Evolutionary conservation across 2,888 invertebrate species (phyloP), one percentile per base, ranked within the genome.

Genomic region (Yponomeuta evonymella): DNA sequence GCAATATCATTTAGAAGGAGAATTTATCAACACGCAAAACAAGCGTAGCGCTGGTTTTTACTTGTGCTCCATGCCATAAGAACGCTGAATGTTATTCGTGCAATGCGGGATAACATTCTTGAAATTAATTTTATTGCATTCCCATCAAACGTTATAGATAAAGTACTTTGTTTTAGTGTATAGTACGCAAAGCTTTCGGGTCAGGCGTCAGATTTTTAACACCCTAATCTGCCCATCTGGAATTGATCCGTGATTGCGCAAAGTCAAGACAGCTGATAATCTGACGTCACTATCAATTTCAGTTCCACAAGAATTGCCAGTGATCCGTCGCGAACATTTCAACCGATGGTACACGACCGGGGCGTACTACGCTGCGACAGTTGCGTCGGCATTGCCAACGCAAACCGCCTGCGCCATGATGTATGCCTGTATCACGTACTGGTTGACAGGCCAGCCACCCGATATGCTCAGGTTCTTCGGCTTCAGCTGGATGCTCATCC

Each of bases 271-370:
- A 23, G 33, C 2, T 43, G 43, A 43, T 43, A 43, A 43, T 43
- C 43, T 43, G 43, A 43, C 43, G 5, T 36, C 36, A 36, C 5
- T 36, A 8, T 43, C 5, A 43, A 36, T 83, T 85, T 71, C 87
- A 97, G 97, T 97, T 94, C 97, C 97, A 51, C 89, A 95, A 79
- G 97, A 97, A 89, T 93, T 97, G 85, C 95, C 96, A 23, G 94
- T 97, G 72, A 94, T 97, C 71, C 94, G 95, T 3, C 90, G 97
- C 69, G 98, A 98, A 82, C 96, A 97, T 81, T 96, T 97, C 78
- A 98, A 98, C 87, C 94, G 97, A 72, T 98, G 97, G 98, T 98
- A 98, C 87, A 96, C 96, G 30, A 88, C 97, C 2, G 95, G 95
- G 69, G 95, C 97, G 0, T 97, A 97, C 86, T 98, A 96, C 81